Evolutionary conservation across 2,797 vertebrate species (phyloP), one percentile per base, ranked within the genome.

Genomic region (Geotrypetes seraphini): DNA sequence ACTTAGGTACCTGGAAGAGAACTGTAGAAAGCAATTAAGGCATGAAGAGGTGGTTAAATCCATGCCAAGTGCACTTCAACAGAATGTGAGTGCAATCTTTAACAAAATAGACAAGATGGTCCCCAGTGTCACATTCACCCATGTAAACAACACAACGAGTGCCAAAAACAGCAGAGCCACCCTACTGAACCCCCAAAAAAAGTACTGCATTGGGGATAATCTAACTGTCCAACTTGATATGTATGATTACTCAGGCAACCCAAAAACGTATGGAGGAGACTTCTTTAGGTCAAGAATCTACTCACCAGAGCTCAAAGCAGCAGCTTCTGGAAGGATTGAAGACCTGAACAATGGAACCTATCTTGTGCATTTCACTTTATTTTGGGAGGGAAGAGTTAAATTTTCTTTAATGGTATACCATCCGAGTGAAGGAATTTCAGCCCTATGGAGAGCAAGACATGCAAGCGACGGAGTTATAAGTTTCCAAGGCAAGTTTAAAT

Each of bases 291-390:
- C 54, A 18, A 50, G 64, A 19, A 32, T 53, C 5, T 42, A 19
- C 8, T 58, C 60, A 7, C 17, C 24, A 18, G 7, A 11, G 5
- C 43, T 61, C 5, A 12, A 34, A 6, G 62, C 60, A 1, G 35
- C 53, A 0, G 50, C 59, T 5, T 53, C 54, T 1, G 67, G 54
- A 20, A 42, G 17, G 2, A 45, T 60, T 22, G 38, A 40, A 1
- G 65, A 71, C 21, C 55, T 48, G 12, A 29, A 49, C 36, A 60
- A 60, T 1, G 55, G 63, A 5, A 58, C 50, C n/a, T 66, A 63
- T 13, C 47, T 64, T 7, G 28, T 62, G 18, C 54, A 55, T 36
- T 60, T 65, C 36, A 52, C 43, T 10, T 36, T 58, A 9, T 53
- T 61, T 34, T 60, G 57, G 60, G 43, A 43, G 3, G 64, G 60